Evolutionary conservation across 2,888 invertebrate genomes (phyloP), one percentile per base, ranked within the genome.

Genomic region (Antitype chi): DNA sequence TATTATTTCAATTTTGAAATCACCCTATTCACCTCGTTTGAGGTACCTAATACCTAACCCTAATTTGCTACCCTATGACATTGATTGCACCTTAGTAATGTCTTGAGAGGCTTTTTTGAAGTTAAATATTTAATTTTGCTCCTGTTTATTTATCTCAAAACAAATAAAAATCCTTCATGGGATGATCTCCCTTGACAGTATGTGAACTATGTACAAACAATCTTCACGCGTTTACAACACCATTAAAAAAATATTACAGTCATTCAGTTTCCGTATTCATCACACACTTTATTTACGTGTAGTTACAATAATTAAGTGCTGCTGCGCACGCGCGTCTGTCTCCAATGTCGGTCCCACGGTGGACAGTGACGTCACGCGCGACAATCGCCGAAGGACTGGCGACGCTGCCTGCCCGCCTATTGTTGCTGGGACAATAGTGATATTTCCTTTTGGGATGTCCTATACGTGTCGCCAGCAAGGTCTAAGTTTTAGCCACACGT

Each of bases 261-360:
- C 49, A 70, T 76, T 62, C n/a, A 52, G 53, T 80, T 86, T 83
- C 83, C 80, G 83, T 87, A 87, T 83, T 78, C 70, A 74, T 57
- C 70, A 70, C 86, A 78, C 74, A 76, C 70, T 23, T 81, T 80
- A 84, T 82, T 80, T 81, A 71, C 28, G 67, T 84, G 81, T 81
- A 80, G 72, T 84, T 84, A 84, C 59, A 78, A 82, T 80, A 84
- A 87, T 88, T 82, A 87, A 82, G 88, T 69, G 79, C 38, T 52
- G 67, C 74, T 72, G 79, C 82, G 81, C 80, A 81, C 74, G 78
- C 81, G 85, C 86, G 89, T 87, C 90, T 90, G 89, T 87, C 90
- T 90, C 88, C 95, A 95, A 95, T 95, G 95, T 92, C 95, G 89
- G 89, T 96, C 96, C 92, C 96, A 96, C 95, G 94, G 89, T 92